Evolutionary conservation across 1,140 invertebrate genomes (phyloP).

Genomic region (Asobara japonica): DNA sequence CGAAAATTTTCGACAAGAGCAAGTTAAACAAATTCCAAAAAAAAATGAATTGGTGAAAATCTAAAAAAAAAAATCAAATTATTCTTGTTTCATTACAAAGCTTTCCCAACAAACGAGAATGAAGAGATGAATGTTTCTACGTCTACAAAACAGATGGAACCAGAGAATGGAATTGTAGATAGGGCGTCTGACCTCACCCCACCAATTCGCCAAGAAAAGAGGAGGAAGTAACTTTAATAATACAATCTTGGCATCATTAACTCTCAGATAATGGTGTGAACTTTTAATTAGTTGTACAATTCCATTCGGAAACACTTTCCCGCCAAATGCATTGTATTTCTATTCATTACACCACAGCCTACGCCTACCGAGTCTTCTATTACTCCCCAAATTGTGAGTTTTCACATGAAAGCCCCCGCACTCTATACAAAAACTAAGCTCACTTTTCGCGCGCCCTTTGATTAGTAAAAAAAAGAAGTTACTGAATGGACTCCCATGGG

Average conservation of each 20-base stretch:
- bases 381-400: neutral
- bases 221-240: constrained; percentile 55
- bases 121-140: constrained; percentile 6
- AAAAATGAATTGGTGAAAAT: no score
- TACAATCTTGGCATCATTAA: constrained; percentile 66
- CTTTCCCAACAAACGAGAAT: neutral
- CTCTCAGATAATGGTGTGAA: constrained; percentile 60
- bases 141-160: neutral
- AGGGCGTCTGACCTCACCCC: neutral
- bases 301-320: constrained; percentile 63
- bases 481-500: constrained; percentile 32
- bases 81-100: neutral
- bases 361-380: constrained; percentile 31
- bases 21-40: no score
- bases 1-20: no score
- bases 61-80: no score
- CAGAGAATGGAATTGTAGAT: constrained; percentile 4
- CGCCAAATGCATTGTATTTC: constrained; percentile 57
- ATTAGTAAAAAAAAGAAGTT: neutral
- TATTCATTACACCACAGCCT: constrained; percentile 54
- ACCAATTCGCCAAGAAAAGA: neutral
- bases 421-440: neutral
- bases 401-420: neutral
- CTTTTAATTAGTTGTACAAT: constrained; percentile 66
- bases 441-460: neutral